Evolutionary conservation across 2,797 vertebrate genomes (phyloP).

Genomic region (Pteronotus mesoamericanus): DNA sequence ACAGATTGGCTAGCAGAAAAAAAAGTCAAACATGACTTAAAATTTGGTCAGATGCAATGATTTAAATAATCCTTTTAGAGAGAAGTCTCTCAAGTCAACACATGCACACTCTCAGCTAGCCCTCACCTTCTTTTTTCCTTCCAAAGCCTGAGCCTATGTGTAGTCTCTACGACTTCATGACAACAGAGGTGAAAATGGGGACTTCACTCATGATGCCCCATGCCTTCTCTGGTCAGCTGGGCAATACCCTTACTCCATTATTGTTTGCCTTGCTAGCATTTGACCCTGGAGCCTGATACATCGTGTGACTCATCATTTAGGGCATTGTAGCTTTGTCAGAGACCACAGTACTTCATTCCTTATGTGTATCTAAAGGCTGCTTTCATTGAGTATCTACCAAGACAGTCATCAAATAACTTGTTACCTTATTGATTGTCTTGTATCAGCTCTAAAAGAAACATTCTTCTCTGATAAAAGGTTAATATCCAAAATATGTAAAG

Average conservation of each 20-base stretch:
- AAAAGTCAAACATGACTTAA: constrained; percentile 19
- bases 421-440: not conserved
- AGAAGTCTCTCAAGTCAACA: not conserved
- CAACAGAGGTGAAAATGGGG: not conserved
- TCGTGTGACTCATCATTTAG: not conserved
- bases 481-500: not conserved
- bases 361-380: not conserved
- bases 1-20: constrained; percentile 44
- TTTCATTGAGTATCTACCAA: not conserved
- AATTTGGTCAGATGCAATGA: not conserved
- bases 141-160: not conserved
- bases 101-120: not conserved
- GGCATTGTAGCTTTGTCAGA: not conserved
- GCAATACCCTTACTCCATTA: not conserved
- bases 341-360: not conserved
- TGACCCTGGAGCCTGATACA: not conserved
- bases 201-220: not conserved
- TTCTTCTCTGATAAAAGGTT: not conserved
- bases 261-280: not conserved
- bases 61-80: constrained; percentile 5
- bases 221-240: not conserved
- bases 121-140: not conserved
- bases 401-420: not conserved
- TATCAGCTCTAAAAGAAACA: not conserved
- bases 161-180: not conserved